These are phyloP conservation scores for Heteromormyrus szaboi DNA, from an alignment of 2,797 vertebrate genomes.

Conservation along the genomic window DNA sequence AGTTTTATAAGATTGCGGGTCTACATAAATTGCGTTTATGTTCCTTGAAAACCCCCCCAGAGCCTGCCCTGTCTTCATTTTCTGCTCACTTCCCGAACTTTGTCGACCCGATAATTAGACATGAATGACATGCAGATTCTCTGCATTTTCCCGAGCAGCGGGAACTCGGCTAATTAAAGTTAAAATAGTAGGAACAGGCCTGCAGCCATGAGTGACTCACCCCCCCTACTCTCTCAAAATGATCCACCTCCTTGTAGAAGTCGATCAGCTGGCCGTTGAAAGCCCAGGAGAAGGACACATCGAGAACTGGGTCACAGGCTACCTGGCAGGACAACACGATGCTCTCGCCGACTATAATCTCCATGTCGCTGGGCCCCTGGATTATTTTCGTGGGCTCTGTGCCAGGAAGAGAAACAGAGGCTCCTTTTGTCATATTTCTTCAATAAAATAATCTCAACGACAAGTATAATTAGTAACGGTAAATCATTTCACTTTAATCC, in stretches of 20 bases:
- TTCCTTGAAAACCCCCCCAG: not conserved
- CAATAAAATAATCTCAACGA: constrained; percentile 27
- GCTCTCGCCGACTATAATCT: constrained; percentile 91
- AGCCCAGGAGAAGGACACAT: constrained; percentile 86
- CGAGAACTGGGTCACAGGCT: constrained; percentile 79
- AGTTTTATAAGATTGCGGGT: not conserved
- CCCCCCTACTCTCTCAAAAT: constrained; percentile 89
- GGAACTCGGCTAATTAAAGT: not conserved
- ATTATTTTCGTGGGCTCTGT: constrained; percentile 88
- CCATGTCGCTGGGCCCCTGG: constrained; percentile 84
- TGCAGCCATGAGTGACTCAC: constrained; percentile 62
- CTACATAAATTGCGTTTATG: not conserved
- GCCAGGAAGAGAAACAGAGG: constrained; percentile 43
- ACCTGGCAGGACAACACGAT: constrained; percentile 89
- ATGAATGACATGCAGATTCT: not conserved
- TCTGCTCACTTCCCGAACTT: not conserved
- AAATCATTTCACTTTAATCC: not conserved
- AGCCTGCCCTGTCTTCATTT: not conserved
- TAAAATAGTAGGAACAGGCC: not conserved
- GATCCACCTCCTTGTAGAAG: constrained; percentile 75
- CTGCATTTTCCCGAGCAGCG: not conserved
- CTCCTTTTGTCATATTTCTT: constrained; percentile 19
- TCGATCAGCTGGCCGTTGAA: constrained; percentile 81
- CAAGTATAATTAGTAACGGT: not conserved
- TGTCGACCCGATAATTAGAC: not conserved